These are phyloP conservation scores for Acestrorhynchus altus DNA, from an alignment of 2,797 vertebrate genomes.

Conservation along the genomic window DNA sequence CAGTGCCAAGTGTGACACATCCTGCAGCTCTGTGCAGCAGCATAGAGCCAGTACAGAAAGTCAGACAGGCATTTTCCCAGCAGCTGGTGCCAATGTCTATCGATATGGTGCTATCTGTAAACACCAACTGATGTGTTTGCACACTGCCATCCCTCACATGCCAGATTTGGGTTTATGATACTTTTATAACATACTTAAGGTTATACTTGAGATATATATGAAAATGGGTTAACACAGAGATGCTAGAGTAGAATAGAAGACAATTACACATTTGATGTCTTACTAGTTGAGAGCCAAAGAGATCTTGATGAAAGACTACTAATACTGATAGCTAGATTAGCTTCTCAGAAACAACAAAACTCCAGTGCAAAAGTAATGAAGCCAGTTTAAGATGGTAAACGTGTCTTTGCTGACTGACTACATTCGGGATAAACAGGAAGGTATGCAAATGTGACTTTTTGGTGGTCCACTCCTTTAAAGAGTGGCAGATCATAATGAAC, in stretches of 20 bases:
- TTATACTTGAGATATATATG: no score
- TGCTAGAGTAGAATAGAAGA: no score
- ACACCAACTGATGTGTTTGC: background rate
- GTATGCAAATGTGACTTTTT: background rate
- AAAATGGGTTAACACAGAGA: background rate
- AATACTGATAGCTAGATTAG: background rate
- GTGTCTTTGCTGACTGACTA: no score
- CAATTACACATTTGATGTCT: no score
- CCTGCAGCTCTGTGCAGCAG: background rate
- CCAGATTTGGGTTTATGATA: background rate
- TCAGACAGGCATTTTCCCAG: background rate
- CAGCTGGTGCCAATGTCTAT: background rate
- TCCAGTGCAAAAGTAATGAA: background rate
- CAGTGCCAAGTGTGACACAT: constrained; percentile 4
- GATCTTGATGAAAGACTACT: no score
- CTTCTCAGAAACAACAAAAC: no score
- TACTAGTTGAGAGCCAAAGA: no score
- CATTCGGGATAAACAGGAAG: background rate
- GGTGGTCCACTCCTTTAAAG: background rate
- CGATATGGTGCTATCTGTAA: constrained; percentile 17
- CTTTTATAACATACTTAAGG: background rate
- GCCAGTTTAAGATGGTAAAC: no score
- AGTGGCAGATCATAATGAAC: background rate
- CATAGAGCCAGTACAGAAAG: background rate
- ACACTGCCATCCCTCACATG: background rate